Conservation (phyloP, 2,113 vertebrate genomes). For the zebrafish (Danio rerio) region DNA sequence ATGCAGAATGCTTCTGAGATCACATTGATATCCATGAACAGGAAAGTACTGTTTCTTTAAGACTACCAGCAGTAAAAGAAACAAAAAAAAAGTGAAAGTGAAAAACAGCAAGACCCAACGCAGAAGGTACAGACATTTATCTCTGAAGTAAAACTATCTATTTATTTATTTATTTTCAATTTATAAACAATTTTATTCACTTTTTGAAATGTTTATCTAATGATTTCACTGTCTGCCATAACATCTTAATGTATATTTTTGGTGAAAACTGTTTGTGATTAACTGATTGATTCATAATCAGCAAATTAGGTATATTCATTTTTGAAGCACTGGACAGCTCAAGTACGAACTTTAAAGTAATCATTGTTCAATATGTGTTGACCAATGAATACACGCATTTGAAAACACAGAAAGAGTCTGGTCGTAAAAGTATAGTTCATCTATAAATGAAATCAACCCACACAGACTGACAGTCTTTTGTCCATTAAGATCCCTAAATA, state of each 20-base stretch:
- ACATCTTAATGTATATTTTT: background rate
- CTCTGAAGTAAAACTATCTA: background rate
- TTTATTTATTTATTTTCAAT: too few relatives aligned
- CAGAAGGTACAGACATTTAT: slow-evolving; percentile 7
- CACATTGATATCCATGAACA: background rate
- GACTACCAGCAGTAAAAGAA: background rate
- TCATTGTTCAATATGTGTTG: background rate
- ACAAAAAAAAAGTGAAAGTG: slow-evolving; percentile 16
- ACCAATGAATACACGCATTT: background rate
- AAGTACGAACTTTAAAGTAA: background rate
- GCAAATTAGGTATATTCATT: background rate
- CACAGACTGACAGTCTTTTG: background rate
- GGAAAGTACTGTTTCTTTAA: slow-evolving; percentile 1
- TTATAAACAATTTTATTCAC: too few relatives aligned
- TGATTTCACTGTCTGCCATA: background rate
- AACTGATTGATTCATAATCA: background rate
- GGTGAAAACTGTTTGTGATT: background rate
- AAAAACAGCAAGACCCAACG: background rate
- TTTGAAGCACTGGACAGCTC: background rate
- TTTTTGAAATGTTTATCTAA: background rate
- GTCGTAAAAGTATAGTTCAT: background rate
- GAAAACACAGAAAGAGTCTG: background rate
- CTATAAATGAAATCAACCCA: background rate
- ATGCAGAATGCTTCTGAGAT: background rate
- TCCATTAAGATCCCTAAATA: too few relatives aligned